Evolutionary conservation across 2,888 invertebrate species (phyloP), one percentile per base, ranked within the genome.

Genomic region (Cephus sareptanus): DNA sequence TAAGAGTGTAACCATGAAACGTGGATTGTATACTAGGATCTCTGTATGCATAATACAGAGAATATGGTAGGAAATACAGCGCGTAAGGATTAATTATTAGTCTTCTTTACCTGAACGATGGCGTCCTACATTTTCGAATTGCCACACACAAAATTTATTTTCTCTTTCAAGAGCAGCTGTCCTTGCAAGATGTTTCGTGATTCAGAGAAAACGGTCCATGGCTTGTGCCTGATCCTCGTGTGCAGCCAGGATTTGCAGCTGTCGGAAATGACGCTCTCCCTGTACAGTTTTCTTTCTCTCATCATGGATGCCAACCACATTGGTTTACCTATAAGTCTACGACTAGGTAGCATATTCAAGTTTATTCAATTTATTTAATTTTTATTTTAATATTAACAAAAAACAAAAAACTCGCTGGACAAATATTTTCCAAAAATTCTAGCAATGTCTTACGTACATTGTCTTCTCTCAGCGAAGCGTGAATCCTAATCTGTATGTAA

Each of bases 231-330:
- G 77, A 34, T 76, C 75, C 69, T 68, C 71, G 73, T 73, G 34
- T 23, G 34, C 6, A 70, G 78, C 75, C 31, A 80, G 82, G 81
- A 83, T 81, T 81, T 78, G 83, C 83, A 84, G 81, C 81, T 82
- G 84, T 83, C 83, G 82, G 84, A 81, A 84, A 83, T 79, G 79
- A 82, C 74, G 75, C 76, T 77, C 75, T 76, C 73, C 76, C 73
- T 69, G 71, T 77, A 75, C 75, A 75, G 68, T 40, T 15, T 40
- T 40, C 12, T 76, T 37, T 35, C 75, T 75, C 23, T 56, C 56
- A 6, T 4, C 4, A 56, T 56, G 23, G 56, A 56, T 56, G 9
- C 23, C 56, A 9, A 56, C 9, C 56, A 56, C 56, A 56, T 56
- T 23, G 23, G 56, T 23, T 56, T 56, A 56, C 23, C 23, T 56